A percentile compares a stretch with the other conserved stretches of the same genome.
phyloP scores from a whole-genome alignment of 2,113 vertebrate species.

The Chauna torquata region DNA sequence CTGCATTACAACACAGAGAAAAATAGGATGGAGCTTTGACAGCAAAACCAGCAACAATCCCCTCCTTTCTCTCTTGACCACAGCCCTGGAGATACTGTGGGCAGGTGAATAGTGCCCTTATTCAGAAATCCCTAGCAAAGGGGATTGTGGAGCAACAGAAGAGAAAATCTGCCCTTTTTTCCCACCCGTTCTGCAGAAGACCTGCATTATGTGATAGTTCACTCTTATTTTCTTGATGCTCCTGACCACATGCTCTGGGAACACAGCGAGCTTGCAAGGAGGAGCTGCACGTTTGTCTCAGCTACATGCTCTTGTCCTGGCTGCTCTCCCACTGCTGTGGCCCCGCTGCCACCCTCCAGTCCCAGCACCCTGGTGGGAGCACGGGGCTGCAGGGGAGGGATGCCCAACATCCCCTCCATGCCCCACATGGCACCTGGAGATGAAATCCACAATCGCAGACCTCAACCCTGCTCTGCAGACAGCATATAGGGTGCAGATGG shows the following conservation, averaged over 20 bases:
- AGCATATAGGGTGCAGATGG: not conserved
- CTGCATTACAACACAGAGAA: not conserved
- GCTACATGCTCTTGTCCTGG: fast-evolving
- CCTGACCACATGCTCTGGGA: not conserved
- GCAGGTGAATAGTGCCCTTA: not conserved
- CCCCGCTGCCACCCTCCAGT: not conserved
- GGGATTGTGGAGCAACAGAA: not conserved
- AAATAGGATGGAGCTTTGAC: not conserved
- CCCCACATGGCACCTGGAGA: not conserved
- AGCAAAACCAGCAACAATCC: not conserved
- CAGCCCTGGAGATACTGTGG: not conserved
- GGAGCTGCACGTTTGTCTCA: not conserved
- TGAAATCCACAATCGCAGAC: not conserved
- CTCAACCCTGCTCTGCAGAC: not conserved
- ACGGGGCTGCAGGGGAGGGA: not conserved
- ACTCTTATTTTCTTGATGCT: not conserved
- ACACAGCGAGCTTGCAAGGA: fast-evolving
- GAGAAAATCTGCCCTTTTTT: not conserved
- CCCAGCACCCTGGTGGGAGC: not conserved
- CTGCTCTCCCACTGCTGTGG: not conserved
- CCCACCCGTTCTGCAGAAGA: not conserved
- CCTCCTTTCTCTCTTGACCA: not conserved
- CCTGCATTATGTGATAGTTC: too few relatives aligned
- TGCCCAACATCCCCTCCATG: not conserved
- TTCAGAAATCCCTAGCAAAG: not conserved